Evolutionary conservation across 2,888 invertebrate species (phyloP).

Genomic region (Prosapia bicincta): DNA sequence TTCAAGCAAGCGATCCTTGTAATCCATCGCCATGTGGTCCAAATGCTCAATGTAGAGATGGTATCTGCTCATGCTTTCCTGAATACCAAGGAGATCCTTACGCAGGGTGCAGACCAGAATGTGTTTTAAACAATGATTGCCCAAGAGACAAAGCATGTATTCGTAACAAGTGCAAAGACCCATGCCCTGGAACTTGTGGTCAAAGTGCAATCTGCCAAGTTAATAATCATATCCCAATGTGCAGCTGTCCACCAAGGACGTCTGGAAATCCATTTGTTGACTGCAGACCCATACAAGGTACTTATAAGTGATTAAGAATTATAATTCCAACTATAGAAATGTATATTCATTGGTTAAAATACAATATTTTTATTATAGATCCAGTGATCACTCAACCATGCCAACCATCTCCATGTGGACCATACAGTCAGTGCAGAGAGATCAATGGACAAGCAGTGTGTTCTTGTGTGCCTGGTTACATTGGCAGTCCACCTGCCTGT

Average conservation of each 20-base stretch:
- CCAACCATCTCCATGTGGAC: conserved; percentile 62
- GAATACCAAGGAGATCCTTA: conserved; percentile 78
- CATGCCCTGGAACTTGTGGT: conserved; percentile 74
- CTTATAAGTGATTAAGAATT: too few relatives aligned
- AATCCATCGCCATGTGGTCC: conserved; percentile 56
- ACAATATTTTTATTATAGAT: conserved; percentile 11
- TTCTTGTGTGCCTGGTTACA: conserved; percentile 66
- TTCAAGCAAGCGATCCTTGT: conserved; percentile 48
- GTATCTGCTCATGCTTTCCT: conserved; percentile 63
- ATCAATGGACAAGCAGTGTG: conserved; percentile 71
- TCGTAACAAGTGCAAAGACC: conserved; percentile 61
- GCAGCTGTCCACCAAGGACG: conserved; percentile 63
- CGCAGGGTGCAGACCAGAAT: conserved; percentile 66
- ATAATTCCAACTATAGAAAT: neutral
- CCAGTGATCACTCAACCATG: conserved; percentile 51
- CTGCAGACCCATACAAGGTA: conserved; percentile 59
- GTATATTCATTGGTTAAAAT: too few relatives aligned
- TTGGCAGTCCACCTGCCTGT: conserved; percentile 73
- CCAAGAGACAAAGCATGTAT: conserved; percentile 57
- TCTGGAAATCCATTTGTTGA: conserved; percentile 69
- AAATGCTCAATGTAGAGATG: conserved; percentile 52
- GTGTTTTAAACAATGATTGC: conserved; percentile 62
- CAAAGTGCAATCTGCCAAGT: conserved; percentile 70
- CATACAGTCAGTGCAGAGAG: conserved; percentile 67
- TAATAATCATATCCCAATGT: conserved; percentile 44